Percentiles rank a stretch among this genome's conserved stretches.
Conservation (phyloP, 2,797 vertebrate genomes). For the Buphagus erythrorhynchus region DNA sequence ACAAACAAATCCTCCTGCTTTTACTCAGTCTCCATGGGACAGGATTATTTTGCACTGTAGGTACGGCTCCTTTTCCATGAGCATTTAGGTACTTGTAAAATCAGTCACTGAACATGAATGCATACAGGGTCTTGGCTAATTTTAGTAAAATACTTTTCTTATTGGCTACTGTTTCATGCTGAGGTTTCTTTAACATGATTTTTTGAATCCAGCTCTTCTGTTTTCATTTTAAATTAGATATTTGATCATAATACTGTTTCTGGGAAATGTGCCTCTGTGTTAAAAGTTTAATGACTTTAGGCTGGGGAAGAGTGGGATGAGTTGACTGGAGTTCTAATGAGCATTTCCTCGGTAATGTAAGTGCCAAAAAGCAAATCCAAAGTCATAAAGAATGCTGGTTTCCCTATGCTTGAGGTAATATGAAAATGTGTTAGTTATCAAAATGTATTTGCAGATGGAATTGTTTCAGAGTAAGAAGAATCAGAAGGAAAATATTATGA, state of each 20-base stretch:
- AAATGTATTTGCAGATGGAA: neutral
- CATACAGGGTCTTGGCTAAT: neutral
- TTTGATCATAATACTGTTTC: neutral
- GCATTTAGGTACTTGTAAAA: neutral
- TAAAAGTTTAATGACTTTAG: conserved; percentile 25
- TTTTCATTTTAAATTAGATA: conserved; percentile 12
- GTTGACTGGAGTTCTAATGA: neutral
- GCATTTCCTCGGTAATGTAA: neutral
- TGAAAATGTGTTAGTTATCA: neutral
- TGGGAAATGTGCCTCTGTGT: neutral
- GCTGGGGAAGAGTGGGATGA: neutral
- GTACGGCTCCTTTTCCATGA: neutral
- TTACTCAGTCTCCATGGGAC: neutral
- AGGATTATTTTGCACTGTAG: neutral
- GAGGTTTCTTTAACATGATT: neutral
- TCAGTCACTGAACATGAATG: neutral
- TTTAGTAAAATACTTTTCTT: neutral
- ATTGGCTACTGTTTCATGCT: neutral
- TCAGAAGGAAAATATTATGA: neutral
- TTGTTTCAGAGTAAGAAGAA: neutral
- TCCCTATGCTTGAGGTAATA: neutral
- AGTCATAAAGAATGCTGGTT: neutral
- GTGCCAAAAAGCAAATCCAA: neutral
- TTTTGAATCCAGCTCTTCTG: neutral
- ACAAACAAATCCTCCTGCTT: neutral